Evolutionary conservation across 1,140 invertebrate species (phyloP).

Genomic region (Lepidurus apus): DNA sequence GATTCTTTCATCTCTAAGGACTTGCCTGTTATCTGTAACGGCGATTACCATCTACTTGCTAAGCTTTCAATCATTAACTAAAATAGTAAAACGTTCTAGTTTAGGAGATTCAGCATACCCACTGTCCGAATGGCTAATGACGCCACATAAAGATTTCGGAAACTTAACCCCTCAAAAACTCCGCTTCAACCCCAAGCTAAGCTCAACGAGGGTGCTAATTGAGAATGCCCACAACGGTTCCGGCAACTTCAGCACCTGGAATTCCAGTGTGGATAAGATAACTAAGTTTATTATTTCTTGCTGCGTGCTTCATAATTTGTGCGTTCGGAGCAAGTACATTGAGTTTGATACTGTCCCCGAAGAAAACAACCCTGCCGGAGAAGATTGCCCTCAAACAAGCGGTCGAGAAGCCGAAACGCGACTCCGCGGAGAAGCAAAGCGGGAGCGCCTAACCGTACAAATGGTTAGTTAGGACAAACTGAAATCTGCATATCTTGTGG

Average conservation of each 20-base stretch:
- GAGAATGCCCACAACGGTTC: conserved; percentile 42
- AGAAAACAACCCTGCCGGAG: background rate
- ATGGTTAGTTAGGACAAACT: background rate
- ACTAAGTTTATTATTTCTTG: conserved; percentile 41
- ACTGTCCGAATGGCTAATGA: conserved; percentile 40
- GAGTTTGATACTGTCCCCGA: background rate
- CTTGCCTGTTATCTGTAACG: conserved; percentile 36
- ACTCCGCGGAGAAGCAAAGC: background rate
- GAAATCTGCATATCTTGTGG: background rate
- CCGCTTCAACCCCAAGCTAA: background rate
- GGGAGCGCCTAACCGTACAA: background rate
- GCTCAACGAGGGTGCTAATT: conserved; percentile 30
- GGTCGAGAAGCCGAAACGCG: background rate
- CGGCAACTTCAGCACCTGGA: conserved; percentile 41
- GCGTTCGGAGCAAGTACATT: conserved; percentile 38
- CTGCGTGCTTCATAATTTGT: conserved; percentile 44
- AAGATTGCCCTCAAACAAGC: background rate
- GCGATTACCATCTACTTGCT: conserved; percentile 41
- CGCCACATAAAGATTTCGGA: conserved; percentile 39
- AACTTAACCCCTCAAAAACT: background rate
- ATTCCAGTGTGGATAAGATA: conserved; percentile 38
- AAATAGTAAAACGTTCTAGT: background rate
- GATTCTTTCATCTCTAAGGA: conserved; percentile 33
- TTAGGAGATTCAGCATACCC: conserved; percentile 44
- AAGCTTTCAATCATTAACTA: background rate